Evolutionary conservation across 2,797 vertebrate genomes (phyloP).

Genomic region (Melanogrammus aeglefinus): DNA sequence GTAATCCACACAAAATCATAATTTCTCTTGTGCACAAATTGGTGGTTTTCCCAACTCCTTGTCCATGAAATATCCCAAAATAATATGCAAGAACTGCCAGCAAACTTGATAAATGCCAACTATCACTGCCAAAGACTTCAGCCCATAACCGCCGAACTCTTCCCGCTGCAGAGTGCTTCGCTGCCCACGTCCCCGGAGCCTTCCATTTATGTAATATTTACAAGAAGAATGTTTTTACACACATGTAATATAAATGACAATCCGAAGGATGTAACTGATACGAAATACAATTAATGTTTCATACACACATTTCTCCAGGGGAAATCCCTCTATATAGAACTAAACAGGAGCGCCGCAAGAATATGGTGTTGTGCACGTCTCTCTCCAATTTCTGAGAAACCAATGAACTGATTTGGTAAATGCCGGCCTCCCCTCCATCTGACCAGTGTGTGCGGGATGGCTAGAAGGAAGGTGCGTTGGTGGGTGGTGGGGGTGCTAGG

Average conservation of each 20-base stretch:
- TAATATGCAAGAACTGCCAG: constrained; percentile 48
- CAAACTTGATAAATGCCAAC: constrained; percentile 52
- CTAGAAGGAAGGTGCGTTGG: constrained; percentile 22
- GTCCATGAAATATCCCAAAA: constrained; percentile 61
- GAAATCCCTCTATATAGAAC: background rate
- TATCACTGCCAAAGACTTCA: constrained; percentile 55
- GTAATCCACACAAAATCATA: constrained; percentile 37
- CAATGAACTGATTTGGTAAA: background rate
- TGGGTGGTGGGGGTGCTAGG: constrained; percentile 9
- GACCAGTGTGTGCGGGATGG: constrained; percentile 26
- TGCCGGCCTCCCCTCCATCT: constrained; percentile 12
- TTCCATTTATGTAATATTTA: constrained; percentile 7
- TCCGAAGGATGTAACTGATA: no score
- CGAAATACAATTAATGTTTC: no score
- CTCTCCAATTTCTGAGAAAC: background rate
- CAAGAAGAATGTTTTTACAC: background rate
- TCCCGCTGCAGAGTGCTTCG: constrained; percentile 33
- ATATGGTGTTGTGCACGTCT: background rate
- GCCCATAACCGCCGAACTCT: constrained; percentile 56
- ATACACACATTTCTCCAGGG: background rate
- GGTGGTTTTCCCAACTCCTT: constrained; percentile 49
- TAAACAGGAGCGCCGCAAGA: background rate
- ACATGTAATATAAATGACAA: background rate
- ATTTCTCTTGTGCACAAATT: constrained; percentile 46
- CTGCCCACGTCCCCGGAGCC: constrained; percentile 32